These are phyloP conservation scores for Rhipidura dahli DNA, from an alignment of 2,113 vertebrate species.

Conservation along the genomic window DNA sequence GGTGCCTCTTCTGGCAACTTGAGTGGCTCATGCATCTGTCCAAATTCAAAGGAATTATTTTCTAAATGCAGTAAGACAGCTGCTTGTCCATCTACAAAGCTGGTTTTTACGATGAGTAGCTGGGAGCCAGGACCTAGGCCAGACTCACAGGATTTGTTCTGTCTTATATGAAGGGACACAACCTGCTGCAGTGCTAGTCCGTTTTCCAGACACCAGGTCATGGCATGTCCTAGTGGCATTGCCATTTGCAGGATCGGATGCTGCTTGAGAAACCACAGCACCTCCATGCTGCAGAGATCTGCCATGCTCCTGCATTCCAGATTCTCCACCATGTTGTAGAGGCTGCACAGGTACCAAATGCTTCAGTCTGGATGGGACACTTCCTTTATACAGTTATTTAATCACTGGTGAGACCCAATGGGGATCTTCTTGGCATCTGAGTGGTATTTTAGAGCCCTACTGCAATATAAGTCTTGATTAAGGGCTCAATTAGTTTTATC, in stretches of 20 bases:
- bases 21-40: background rate
- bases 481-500: background rate
- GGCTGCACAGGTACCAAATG: background rate
- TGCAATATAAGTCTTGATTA: background rate
- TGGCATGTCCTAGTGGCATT: rapidly evolving
- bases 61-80: background rate
- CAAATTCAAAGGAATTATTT: background rate
- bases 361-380: background rate
- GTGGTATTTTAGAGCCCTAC: background rate
- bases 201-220: background rate
- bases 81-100: background rate
- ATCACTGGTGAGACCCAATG: background rate
- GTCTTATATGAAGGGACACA: rapidly evolving
- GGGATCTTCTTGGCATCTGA: background rate
- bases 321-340: background rate
- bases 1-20: background rate
- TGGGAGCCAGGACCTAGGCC: background rate
- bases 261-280: background rate
- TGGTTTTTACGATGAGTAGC: background rate
- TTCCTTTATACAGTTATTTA: background rate
- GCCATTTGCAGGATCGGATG: background rate
- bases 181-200: background rate
- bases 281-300: rapidly evolving
- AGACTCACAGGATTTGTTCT: background rate
- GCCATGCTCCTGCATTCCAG: background rate